phyloP scores from a whole-genome alignment of 2,797 vertebrate species.

The Pipistrellus nathusii region DNA sequence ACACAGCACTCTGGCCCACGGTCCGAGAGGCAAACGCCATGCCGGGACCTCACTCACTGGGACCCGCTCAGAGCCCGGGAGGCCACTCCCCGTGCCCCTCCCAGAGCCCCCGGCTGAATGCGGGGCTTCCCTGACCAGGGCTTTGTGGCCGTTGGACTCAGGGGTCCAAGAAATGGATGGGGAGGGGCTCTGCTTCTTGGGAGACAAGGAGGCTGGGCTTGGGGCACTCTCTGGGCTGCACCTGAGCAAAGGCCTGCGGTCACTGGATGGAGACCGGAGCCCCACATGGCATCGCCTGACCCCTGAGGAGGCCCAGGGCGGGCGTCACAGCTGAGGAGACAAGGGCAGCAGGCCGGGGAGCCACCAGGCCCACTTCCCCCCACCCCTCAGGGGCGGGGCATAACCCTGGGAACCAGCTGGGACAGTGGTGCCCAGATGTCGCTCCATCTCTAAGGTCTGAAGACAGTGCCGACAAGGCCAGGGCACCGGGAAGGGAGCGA shows the following conservation, averaged over 20 bases:
- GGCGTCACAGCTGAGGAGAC: not conserved
- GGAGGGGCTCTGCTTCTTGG: not conserved
- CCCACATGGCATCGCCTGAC: too few relatives aligned
- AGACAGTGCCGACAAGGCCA: not conserved
- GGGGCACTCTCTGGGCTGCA: not conserved
- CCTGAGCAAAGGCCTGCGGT: not conserved
- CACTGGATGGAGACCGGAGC: not conserved
- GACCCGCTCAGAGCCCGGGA: too few relatives aligned
- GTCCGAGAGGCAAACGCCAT: not conserved
- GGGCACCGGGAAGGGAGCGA: fast-evolving
- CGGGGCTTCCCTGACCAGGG: not conserved
- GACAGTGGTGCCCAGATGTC: not conserved
- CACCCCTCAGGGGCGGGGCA: too few relatives aligned
- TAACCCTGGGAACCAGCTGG: not conserved
- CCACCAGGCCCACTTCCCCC: not conserved
- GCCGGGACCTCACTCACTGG: not conserved
- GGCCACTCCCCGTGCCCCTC: not conserved
- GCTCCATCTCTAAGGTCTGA: not conserved
- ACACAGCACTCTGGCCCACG: not conserved
- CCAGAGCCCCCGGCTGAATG: not conserved
- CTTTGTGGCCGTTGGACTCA: not conserved
- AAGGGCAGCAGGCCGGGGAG: not conserved
- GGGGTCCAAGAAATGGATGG: too few relatives aligned
- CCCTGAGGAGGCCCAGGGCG: not conserved
- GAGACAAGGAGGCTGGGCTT: not conserved